Conservation (phyloP, 2,113 vertebrate genomes). For the Bettongia penicillata region DNA sequence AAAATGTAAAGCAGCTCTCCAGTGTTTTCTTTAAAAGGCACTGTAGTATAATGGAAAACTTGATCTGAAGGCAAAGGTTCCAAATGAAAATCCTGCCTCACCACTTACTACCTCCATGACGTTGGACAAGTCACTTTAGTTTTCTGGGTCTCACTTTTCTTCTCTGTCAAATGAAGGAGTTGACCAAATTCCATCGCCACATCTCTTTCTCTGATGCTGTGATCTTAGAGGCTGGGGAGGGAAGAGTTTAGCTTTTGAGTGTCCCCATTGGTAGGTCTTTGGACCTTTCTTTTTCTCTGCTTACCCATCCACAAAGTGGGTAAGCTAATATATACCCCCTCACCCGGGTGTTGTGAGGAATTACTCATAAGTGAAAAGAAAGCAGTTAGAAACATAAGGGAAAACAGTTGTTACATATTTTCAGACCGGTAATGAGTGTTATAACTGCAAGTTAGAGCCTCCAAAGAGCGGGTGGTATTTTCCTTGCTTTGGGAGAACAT, state of each 20-base stretch:
- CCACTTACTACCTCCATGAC: background rate
- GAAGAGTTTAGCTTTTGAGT: background rate
- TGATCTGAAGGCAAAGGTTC: background rate
- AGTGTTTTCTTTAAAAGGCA: background rate
- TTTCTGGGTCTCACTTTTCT: background rate
- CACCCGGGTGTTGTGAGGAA: constrained; percentile 17
- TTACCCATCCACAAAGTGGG: constrained; percentile 29
- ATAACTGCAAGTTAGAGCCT: constrained; percentile 26
- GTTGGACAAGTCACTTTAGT: background rate
- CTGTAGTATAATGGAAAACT: background rate
- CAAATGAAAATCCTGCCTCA: background rate
- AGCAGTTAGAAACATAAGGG: constrained; percentile 21
- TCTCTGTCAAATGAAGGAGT: background rate
- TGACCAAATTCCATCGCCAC: background rate
- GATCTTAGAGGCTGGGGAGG: background rate
- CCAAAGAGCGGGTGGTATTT: background rate
- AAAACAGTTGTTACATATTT: constrained; percentile 46
- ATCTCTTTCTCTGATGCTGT: background rate
- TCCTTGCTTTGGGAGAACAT: constrained; percentile 66
- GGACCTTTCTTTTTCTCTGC: background rate
- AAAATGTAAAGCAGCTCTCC: background rate
- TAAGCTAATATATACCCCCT: background rate
- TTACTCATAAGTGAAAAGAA: constrained; percentile 24
- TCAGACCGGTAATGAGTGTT: constrained; percentile 3
- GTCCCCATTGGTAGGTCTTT: background rate